These are phyloP conservation scores for Drosophila setosimentum DNA, from an alignment of 2,888 invertebrate genomes.

Conservation along the genomic window DNA sequence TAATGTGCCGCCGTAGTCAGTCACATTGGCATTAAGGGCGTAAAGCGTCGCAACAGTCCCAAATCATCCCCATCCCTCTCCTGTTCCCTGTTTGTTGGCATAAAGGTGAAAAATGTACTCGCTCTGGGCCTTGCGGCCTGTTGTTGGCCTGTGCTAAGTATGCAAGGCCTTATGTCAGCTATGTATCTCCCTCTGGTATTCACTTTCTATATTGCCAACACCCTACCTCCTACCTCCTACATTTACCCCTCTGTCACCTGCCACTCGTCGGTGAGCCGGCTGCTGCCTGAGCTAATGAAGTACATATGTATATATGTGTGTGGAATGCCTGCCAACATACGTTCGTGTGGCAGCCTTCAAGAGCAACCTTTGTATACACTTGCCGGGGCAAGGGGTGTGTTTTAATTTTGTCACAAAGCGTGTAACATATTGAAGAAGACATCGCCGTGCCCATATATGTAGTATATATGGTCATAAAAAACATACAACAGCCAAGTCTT, in stretches of 20 bases:
- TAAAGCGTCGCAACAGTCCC: conserved; percentile 39
- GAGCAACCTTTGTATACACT: conserved; percentile 41
- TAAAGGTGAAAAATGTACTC: conserved; percentile 18
- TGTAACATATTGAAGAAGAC: neutral
- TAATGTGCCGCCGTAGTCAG: conserved; percentile 66
- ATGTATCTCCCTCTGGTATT: conserved; percentile 41
- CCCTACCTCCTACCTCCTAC: neutral
- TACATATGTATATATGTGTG: conserved; percentile 41
- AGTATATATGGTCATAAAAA: neutral
- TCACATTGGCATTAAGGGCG: conserved; percentile 48
- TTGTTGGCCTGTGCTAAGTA: conserved; percentile 14
- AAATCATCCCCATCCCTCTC: neutral
- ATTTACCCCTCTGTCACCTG: neutral
- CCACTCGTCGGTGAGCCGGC: conserved; percentile 25
- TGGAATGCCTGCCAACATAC: conserved; percentile 2
- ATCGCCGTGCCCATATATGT: neutral
- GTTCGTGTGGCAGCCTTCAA: conserved; percentile 60
- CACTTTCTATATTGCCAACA: conserved; percentile 4
- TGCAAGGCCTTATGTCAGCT: conserved; percentile 40
- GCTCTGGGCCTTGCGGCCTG: conserved; percentile 23
- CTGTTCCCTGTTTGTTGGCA: conserved; percentile 9
- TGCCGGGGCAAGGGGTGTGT: neutral
- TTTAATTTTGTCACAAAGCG: neutral
- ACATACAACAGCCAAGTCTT: neutral
- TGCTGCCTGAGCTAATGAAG: conserved; percentile 70